Percentiles rank a stretch among this genome's conserved stretches.
phyloP scores from a whole-genome alignment of 2,113 vertebrate genomes.

The Thunnus maccoyii region DNA sequence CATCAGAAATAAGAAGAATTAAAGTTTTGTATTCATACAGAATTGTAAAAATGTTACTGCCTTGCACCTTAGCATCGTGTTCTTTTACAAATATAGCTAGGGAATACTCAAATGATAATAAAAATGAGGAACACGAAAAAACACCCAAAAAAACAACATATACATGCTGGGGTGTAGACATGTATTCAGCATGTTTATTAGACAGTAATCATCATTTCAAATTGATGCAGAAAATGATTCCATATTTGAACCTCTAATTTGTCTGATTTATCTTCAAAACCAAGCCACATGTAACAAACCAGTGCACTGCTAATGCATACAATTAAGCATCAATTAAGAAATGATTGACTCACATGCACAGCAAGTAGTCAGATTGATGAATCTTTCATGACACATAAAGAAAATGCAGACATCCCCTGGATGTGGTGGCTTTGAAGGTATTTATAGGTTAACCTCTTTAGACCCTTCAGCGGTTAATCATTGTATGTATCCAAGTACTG shows the following conservation, averaged over 20 bases:
- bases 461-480: conserved; percentile 9
- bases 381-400: conserved; percentile 29
- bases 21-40: too few relatives aligned
- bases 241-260: conserved; percentile 57
- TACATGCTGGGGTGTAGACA: background rate
- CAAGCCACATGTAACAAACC: conserved; percentile 40
- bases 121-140: conserved; percentile 9
- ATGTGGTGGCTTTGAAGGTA: conserved; percentile 40
- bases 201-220: conserved; percentile 48
- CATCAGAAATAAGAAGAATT: background rate
- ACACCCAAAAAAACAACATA: background rate
- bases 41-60: background rate
- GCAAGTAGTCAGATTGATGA: conserved; percentile 23
- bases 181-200: conserved; percentile 39
- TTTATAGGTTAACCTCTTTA: conserved; percentile 16
- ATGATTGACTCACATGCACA: conserved; percentile 37
- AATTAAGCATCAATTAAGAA: conserved; percentile 58
- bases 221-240: conserved; percentile 47
- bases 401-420: conserved; percentile 33
- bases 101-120: conserved; percentile 17
- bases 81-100: conserved; percentile 17
- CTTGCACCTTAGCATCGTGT: conserved; percentile 3
- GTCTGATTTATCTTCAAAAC: conserved; percentile 58
- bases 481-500: background rate
- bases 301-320: conserved; percentile 43